phyloP scores from a whole-genome alignment of 2,888 invertebrate species.

The Elmis aenea region DNA sequence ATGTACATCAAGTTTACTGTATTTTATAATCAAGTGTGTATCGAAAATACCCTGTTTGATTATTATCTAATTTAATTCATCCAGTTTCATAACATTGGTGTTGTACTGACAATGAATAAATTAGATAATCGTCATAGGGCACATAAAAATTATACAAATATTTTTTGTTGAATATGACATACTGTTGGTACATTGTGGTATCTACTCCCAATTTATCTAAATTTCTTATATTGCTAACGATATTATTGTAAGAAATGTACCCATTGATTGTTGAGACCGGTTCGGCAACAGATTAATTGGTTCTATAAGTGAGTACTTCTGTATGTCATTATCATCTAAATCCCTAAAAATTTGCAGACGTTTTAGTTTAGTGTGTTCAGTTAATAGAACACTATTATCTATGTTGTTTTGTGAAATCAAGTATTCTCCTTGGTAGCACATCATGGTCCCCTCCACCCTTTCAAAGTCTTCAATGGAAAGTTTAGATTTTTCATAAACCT shows the following conservation, averaged over 20 bases:
- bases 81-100: too few relatives aligned
- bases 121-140: too few relatives aligned
- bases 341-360: slow-evolving; percentile 26
- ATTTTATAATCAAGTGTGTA: too few relatives aligned
- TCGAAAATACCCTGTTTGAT: too few relatives aligned
- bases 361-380: slow-evolving; percentile 32
- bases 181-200: too few relatives aligned
- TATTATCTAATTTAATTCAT: too few relatives aligned
- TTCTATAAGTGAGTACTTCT: slow-evolving; percentile 35
- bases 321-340: slow-evolving; percentile 15
- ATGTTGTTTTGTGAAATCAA: slow-evolving; percentile 30
- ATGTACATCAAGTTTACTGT: too few relatives aligned
- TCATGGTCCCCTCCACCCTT: slow-evolving; percentile 31
- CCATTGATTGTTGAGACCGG: slow-evolving; percentile 30
- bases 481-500: slow-evolving; percentile 24
- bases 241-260: slow-evolving; percentile 21
- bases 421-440: slow-evolving; percentile 32
- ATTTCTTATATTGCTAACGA: too few relatives aligned
- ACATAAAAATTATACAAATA: too few relatives aligned
- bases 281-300: slow-evolving; percentile 34
- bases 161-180: too few relatives aligned
- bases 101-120: too few relatives aligned
- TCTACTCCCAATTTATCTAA: too few relatives aligned
- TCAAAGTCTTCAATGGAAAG: slow-evolving; percentile 23
- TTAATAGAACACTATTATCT: slow-evolving; percentile 21